A percentile compares a stretch with the other conserved stretches of the same genome.
Conservation (phyloP, 2,888 invertebrate species). For the Norana najaformis region DNA sequence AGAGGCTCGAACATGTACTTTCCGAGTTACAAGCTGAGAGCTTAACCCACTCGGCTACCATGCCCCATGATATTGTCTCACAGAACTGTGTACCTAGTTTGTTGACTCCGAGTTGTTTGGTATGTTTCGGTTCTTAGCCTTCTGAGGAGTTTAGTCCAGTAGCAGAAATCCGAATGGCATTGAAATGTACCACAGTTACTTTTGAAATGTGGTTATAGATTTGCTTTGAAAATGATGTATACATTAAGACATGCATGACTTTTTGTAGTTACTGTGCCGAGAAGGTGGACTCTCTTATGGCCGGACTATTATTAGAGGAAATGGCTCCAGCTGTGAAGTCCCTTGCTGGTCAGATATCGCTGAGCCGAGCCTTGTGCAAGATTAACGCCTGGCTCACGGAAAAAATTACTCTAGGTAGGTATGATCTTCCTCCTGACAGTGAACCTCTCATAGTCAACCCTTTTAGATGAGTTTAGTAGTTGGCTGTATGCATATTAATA, state of each 20-base stretch:
- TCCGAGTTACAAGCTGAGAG: too few species aligned
- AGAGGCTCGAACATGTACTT: too few species aligned
- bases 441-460: neutral
- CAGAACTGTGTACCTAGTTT: too few species aligned
- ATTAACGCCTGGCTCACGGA: slow-evolving; percentile 52
- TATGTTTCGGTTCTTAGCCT: too few species aligned
- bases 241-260: neutral
- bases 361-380: slow-evolving; percentile 50
- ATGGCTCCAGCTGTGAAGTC: slow-evolving; percentile 47
- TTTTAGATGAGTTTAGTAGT: neutral
- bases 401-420: slow-evolving; percentile 51
- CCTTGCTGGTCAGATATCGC: slow-evolving; percentile 49
- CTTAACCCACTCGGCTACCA: too few species aligned
- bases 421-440: neutral
- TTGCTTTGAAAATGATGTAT: neutral
- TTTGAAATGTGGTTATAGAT: too few species aligned
- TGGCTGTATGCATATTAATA: neutral
- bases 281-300: slow-evolving; percentile 46
- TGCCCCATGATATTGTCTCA: too few species aligned
- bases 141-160: too few species aligned
- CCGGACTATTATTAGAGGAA: slow-evolving; percentile 52
- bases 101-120: too few species aligned
- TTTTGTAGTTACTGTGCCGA: slow-evolving; percentile 47
- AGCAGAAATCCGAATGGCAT: too few species aligned
- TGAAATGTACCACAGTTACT: too few species aligned